Evolutionary conservation across 2,888 invertebrate genomes (phyloP).

Genomic region (Rhingia rostrata): DNA sequence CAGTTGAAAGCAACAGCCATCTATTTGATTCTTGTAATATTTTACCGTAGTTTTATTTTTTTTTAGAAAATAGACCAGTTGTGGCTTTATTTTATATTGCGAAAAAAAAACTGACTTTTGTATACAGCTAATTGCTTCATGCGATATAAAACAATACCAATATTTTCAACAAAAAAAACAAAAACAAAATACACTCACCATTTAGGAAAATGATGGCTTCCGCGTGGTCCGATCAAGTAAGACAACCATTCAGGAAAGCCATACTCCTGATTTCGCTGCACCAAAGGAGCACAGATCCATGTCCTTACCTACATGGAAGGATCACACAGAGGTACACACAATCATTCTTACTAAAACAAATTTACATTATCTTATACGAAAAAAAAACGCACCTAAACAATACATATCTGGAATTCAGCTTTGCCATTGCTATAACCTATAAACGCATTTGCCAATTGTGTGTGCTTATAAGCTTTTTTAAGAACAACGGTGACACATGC

Average conservation of each 20-base stretch:
- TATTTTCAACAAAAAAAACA: neutral
- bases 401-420: neutral
- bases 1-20: too few species aligned
- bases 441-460: neutral
- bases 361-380: constrained; percentile 7
- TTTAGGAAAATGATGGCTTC: constrained; percentile 67
- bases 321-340: constrained; percentile 59
- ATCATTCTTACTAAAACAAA: constrained; percentile 20
- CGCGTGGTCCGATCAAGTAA: constrained; percentile 65
- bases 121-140: neutral
- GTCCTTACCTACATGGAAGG: constrained; percentile 68
- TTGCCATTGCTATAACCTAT: neutral
- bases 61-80: neutral
- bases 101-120: neutral
- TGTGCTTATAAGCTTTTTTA: neutral
- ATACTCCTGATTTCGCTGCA: constrained; percentile 46
- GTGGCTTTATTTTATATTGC: neutral
- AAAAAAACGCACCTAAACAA: neutral
- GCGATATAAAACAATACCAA: too few species aligned
- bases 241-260: constrained; percentile 70
- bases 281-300: constrained; percentile 70
- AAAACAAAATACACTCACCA: constrained; percentile 2
- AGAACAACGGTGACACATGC: too few species aligned
- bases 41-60: too few species aligned
- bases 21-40: too few species aligned